Percentiles rank a stretch among this genome's conserved stretches.
Conservation (phyloP, 2,113 vertebrate genomes). For the Tachysurus fulvidraco region DNA sequence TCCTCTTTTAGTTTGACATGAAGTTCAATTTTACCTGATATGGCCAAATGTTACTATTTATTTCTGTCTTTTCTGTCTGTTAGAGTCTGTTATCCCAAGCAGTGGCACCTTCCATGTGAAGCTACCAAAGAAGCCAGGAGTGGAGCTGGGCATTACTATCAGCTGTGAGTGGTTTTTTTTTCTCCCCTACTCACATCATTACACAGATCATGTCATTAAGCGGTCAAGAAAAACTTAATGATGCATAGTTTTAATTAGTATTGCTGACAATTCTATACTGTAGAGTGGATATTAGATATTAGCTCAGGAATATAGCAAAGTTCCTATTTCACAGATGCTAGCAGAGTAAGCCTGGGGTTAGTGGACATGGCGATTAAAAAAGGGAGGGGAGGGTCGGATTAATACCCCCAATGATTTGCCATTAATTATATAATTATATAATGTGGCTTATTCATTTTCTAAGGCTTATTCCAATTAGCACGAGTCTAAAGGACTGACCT, state of each 20-base stretch:
- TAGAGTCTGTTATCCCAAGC: constrained; percentile 97
- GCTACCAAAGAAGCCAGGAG: constrained; percentile 94
- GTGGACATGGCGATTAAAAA: background rate
- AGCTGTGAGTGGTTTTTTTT: constrained; percentile 81
- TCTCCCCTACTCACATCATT: background rate
- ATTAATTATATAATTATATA: no score
- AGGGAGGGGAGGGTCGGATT: background rate
- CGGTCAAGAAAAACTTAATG: background rate
- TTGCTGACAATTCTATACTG: background rate
- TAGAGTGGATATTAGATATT: background rate
- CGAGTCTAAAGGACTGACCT: background rate
- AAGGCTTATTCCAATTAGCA: background rate
- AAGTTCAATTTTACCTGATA: background rate
- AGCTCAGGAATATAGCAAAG: background rate
- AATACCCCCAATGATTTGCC: background rate
- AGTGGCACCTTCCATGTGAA: constrained; percentile 98
- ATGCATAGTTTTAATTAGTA: background rate
- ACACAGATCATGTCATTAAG: background rate
- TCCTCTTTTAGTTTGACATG: background rate
- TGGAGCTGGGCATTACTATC: constrained; percentile 98
- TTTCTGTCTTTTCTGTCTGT: constrained; percentile 46
- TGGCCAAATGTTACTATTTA: background rate
- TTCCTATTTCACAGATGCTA: background rate
- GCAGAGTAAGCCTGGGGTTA: background rate
- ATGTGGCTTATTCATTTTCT: background rate